Conservation (phyloP, 2,113 vertebrate genomes). For the Oncorhynchus clarkii region DNA sequence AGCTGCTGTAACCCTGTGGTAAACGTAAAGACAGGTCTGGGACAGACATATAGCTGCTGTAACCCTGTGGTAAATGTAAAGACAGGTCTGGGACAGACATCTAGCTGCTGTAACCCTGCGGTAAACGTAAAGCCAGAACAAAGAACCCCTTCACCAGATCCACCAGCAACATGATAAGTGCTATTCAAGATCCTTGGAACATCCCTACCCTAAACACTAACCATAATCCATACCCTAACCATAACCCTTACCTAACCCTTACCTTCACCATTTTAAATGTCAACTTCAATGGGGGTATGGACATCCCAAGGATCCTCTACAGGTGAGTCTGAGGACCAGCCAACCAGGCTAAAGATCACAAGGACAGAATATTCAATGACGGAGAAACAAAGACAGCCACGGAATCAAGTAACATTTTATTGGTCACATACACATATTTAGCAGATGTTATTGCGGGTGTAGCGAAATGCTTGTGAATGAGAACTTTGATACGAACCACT, state of each 20-base stretch:
- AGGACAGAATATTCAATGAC: background rate
- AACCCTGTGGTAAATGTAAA: constrained; percentile 18
- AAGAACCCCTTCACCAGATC: constrained; percentile 25
- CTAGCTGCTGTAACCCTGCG: background rate
- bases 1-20: constrained; percentile 27
- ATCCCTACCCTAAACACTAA: too few relatives aligned
- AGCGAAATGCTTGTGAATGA: background rate
- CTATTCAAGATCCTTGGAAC: background rate
- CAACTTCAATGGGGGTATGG: too few relatives aligned
- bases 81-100: background rate
- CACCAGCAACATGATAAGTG: background rate
- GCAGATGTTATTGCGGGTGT: too few relatives aligned
- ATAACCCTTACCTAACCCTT: too few relatives aligned
- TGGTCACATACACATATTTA: too few relatives aligned
- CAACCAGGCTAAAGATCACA: background rate
- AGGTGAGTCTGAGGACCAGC: constrained; percentile 16
- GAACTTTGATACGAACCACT: background rate
- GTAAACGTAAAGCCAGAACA: constrained; percentile 18
- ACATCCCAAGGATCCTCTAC: background rate
- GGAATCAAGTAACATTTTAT: background rate
- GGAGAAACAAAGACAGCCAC: background rate
- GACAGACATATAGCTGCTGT: constrained; percentile 22
- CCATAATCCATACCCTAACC: too few relatives aligned
- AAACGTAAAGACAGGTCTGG: background rate
- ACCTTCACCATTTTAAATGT: too few relatives aligned